phyloP scores from a whole-genome alignment of 35 echinoderm and acorn worm genomes.

The Anneissia japonica region DNA sequence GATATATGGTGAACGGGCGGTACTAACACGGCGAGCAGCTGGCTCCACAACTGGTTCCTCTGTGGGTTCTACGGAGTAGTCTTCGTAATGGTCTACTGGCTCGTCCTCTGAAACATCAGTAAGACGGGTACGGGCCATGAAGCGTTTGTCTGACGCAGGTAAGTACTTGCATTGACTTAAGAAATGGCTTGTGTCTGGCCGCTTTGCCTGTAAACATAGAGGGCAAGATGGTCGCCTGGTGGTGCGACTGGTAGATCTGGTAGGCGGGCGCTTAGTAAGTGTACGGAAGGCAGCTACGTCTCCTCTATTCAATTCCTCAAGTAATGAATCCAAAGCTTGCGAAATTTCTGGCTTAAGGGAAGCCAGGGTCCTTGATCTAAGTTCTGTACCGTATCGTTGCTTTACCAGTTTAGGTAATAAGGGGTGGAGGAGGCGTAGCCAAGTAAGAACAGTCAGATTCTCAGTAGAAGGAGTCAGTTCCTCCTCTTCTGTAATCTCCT shows the following conservation, averaged over 20 bases:
- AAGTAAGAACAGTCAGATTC: constrained; percentile 62
- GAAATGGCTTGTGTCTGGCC: background rate
- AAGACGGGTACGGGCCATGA: too few relatives aligned
- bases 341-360: constrained; percentile 64
- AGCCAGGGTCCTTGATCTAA: constrained; percentile 19
- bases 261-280: background rate
- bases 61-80: too few relatives aligned
- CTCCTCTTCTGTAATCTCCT: constrained; percentile 41
- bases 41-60: too few relatives aligned
- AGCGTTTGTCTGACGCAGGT: too few relatives aligned
- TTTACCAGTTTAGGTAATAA: constrained; percentile 46
- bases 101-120: too few relatives aligned
- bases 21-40: background rate
- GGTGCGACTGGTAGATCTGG: background rate
- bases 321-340: constrained; percentile 38
- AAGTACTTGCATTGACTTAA: background rate
- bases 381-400: constrained; percentile 50
- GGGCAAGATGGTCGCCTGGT: background rate
- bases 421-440: constrained; percentile 48
- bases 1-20: background rate
- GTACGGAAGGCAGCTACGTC: background rate
- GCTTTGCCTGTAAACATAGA: background rate
- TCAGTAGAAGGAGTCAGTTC: constrained; percentile 53
- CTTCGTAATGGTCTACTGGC: too few relatives aligned
- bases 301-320: constrained; percentile 18